A percentile compares a stretch with the other conserved stretches of the same genome.
Conservation (phyloP, 2,888 invertebrate genomes). For the Cenopis cana region DNA sequence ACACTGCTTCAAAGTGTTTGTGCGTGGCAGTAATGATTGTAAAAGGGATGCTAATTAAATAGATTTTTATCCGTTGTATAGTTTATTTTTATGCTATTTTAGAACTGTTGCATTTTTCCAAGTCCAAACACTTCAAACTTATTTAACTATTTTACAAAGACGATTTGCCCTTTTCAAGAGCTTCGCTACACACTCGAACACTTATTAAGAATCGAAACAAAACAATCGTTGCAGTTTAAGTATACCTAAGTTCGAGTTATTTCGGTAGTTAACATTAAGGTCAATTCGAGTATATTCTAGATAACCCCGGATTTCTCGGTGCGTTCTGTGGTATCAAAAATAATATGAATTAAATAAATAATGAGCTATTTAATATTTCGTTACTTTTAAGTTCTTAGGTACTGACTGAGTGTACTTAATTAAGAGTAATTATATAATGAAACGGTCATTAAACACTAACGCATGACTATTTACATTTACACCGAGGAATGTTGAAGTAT, state of each 20-base stretch:
- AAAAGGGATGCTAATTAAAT: neutral
- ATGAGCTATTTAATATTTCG: constrained; percentile 21
- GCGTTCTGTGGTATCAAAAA: neutral
- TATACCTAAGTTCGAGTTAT: constrained; percentile 11
- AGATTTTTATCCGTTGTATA: neutral
- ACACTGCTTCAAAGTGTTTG: neutral
- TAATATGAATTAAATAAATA: constrained; percentile 7
- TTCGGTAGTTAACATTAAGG: constrained; percentile 9
- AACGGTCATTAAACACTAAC: constrained; percentile 58
- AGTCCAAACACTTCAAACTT: constrained; percentile 24
- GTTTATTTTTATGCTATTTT: neutral
- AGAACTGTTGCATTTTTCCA: neutral
- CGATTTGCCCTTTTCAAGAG: constrained; percentile 40
- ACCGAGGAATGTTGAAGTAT: constrained; percentile 73
- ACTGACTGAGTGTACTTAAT: constrained; percentile 32
- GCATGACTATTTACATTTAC: constrained; percentile 71
- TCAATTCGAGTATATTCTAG: constrained; percentile 21
- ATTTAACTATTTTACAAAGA: constrained; percentile 38
- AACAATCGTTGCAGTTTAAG: constrained; percentile 33
- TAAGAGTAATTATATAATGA: constrained; percentile 51
- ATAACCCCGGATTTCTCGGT: neutral
- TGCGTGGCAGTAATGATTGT: neutral
- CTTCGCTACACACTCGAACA: constrained; percentile 41
- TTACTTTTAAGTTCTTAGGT: constrained; percentile 29
- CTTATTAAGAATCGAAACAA: constrained; percentile 30